These are phyloP conservation scores for Aleadryas rufinucha DNA, from an alignment of 2,113 vertebrate species.

Conservation along the genomic window DNA sequence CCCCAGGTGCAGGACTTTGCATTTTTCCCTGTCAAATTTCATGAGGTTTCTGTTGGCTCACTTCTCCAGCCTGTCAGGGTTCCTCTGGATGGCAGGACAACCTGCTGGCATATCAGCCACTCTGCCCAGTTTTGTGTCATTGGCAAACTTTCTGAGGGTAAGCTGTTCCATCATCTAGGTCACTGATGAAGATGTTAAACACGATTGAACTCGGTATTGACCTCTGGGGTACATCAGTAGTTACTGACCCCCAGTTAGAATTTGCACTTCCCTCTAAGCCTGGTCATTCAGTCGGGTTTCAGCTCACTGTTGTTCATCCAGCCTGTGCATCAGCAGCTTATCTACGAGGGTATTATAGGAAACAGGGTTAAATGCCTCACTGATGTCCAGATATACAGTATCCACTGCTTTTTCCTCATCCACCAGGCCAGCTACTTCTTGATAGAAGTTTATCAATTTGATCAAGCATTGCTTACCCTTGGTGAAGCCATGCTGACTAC, in stretches of 20 bases:
- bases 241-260: background rate
- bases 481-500: background rate
- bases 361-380: background rate
- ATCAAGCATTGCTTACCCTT: background rate
- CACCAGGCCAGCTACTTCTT: background rate
- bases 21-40: background rate
- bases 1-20: background rate
- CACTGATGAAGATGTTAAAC: background rate
- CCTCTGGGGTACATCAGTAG: background rate
- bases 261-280: background rate
- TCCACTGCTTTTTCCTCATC: background rate
- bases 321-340: background rate
- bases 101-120: background rate
- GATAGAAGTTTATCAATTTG: background rate
- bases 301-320: background rate
- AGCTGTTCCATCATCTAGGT: too few relatives aligned
- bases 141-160: background rate
- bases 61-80: background rate
- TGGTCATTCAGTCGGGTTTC: background rate
- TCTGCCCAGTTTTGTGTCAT: background rate
- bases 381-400: background rate
- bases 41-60: background rate
- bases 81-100: background rate
- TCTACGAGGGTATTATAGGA: background rate
- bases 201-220: background rate